A percentile compares a stretch with the other conserved stretches of the same genome.
Evolutionary conservation across 2,888 invertebrate species (phyloP).

Genomic region (Apamea crenata): DNA sequence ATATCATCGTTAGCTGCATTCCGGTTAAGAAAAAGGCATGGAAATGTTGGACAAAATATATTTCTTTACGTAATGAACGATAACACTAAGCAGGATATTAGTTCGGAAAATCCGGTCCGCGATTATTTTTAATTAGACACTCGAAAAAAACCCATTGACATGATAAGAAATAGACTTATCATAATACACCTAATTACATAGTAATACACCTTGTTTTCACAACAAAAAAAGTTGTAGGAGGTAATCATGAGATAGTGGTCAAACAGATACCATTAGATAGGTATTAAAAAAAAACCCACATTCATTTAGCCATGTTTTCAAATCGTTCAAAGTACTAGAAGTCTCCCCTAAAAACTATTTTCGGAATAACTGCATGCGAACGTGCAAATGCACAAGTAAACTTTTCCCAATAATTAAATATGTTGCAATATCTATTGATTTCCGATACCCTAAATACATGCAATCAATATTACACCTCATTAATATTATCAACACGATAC

Average conservation of each 20-base stretch:
- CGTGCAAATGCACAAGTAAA: background rate
- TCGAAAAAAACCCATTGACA: background rate
- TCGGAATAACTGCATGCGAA: background rate
- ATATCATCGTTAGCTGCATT: background rate
- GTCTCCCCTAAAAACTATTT: background rate
- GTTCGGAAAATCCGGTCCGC: background rate
- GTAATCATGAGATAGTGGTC: background rate
- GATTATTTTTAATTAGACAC: background rate
- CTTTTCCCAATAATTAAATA: conserved; percentile 3
- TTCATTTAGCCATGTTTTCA: too few relatives aligned
- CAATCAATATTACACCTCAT: conserved; percentile 20
- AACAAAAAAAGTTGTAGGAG: background rate
- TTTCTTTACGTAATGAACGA: background rate
- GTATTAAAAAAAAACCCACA: background rate
- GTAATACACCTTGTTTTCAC: conserved; percentile 6
- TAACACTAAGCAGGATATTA: background rate
- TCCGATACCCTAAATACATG: conserved; percentile 32
- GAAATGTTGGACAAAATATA: background rate
- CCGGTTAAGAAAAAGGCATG: background rate
- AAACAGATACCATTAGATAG: background rate
- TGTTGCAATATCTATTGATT: conserved; percentile 27
- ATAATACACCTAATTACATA: background rate
- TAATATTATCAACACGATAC: conserved; percentile 28
- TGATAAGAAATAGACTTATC: conserved; percentile 8
- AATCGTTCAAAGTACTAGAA: background rate